Base-by-base conservation (phyloP, 2,888 invertebrate species). In the Rotaria sp. region DNA sequence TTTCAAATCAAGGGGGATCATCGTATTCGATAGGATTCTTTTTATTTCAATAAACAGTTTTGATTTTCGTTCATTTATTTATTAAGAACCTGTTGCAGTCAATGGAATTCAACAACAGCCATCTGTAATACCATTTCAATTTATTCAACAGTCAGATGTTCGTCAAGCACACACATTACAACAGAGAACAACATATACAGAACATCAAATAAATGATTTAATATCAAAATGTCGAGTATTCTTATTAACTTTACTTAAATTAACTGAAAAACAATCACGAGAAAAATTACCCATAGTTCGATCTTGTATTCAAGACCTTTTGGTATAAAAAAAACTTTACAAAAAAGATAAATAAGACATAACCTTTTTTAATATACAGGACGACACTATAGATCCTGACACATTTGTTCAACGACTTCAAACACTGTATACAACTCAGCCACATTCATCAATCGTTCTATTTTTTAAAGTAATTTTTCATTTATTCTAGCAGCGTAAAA, bases 211-310 rank as follows among this genome's bases (percentile, higher is more conserved):
- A 8, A 74, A 21, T 38, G 74, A 74, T 74, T 74, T 74, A 5
- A 38, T 74, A 26, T 26, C n/a, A 35, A 74, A 74, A 74, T 74
- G 74, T 74, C 74, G 85, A 57, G 85, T 67, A 74, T 86, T 86
- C 74, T n/a, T 86, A 52, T 52, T 67, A 41, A 86, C 86, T 26
- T 45, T 86, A 41, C 35, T 86, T n/a, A 74, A 85, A 50, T 41
- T 86, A 67, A 85, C 86, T 2, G 84, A 86, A 85, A 86, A 86
- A 67, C 84, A 84, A n/a, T 35, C 84, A 57, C 86, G 84, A 50
- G 86, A 86, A 52, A 86, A 86, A 59, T 86, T 59, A 50, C 86
- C 74, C 41, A 38, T 86, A 38, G 86, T 86, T 26, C 52, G 67
- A 59, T 74, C 30, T 35, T 80, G 84, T 52, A 86, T 86, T 21